These are phyloP conservation scores for Dryas iulia DNA, from an alignment of 1,140 invertebrate species.

Conservation along the genomic window DNA sequence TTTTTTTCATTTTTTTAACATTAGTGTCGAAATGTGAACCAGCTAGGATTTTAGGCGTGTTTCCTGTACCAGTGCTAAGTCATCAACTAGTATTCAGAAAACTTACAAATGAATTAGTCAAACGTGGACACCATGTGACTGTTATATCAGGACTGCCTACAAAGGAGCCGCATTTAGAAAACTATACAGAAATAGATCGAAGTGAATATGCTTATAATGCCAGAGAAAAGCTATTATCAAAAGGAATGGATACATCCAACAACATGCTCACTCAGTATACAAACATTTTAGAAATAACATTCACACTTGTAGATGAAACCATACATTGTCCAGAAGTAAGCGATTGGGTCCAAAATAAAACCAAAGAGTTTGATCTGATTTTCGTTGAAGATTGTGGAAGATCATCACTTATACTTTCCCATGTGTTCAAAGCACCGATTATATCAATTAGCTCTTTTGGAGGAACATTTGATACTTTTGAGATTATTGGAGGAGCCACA, in stretches of 20 bases:
- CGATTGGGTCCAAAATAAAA: constrained; percentile 27
- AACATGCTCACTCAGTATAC: constrained; percentile 6
- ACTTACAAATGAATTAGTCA: constrained; percentile 64
- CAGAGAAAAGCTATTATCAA: constrained; percentile 4
- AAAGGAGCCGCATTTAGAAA: constrained; percentile 38
- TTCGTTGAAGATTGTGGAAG: constrained; percentile 35
- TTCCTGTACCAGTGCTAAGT: constrained; percentile 78
- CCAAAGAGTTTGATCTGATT: constrained; percentile 36
- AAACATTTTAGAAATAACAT: neutral
- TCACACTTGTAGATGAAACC: neutral
- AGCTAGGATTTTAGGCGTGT: constrained; percentile 74
- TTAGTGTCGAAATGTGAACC: neutral
- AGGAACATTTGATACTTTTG: constrained; percentile 22
- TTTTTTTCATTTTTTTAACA: neutral
- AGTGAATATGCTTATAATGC: constrained; percentile 33
- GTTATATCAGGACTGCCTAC: constrained; percentile 57
- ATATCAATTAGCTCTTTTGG: constrained; percentile 47
- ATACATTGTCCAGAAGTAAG: constrained; percentile 21
- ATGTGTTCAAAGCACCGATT: constrained; percentile 43
- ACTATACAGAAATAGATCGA: constrained; percentile 53
- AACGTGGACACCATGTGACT: constrained; percentile 74
- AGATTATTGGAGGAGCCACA: constrained; percentile 33
- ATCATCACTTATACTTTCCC: constrained; percentile 26
- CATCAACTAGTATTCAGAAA: constrained; percentile 80
- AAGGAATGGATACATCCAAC: constrained; percentile 9